phyloP scores from a whole-genome alignment of 2,888 invertebrate genomes.

The Acronicta aceris region DNA sequence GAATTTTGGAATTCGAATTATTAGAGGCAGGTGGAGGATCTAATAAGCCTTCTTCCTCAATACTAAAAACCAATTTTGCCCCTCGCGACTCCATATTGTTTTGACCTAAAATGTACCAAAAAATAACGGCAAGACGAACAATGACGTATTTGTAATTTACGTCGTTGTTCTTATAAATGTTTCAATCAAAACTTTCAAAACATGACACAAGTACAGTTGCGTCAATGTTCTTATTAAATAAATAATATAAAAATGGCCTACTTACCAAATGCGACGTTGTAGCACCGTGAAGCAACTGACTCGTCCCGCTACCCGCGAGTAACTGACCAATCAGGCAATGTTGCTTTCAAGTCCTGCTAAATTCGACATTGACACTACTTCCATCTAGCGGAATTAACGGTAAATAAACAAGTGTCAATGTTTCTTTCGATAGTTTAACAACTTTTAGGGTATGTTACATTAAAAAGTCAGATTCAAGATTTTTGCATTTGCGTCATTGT shows the following conservation, averaged over 20 bases:
- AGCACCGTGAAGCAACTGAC: conserved; percentile 2
- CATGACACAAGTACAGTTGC: conserved; percentile 2
- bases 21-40: too few relatives aligned
- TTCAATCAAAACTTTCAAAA: not conserved
- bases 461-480: too few relatives aligned
- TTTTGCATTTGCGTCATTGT: not conserved
- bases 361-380: conserved; percentile 1
- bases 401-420: too few relatives aligned
- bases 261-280: conserved; percentile 1
- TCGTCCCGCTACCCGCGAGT: conserved; percentile 1
- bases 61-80: too few relatives aligned
- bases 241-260: conserved; percentile 3
- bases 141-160: too few relatives aligned
- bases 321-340: conserved; percentile 2
- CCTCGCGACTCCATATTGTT: too few relatives aligned
- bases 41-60: too few relatives aligned
- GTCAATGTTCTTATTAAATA: conserved; percentile 1
- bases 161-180: not conserved
- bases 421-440: too few relatives aligned
- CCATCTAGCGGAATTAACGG: not conserved
- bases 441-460: too few relatives aligned
- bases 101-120: too few relatives aligned
- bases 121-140: too few relatives aligned
- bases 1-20: too few relatives aligned
- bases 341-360: conserved; percentile 4